Conservation (phyloP, 2,797 vertebrate genomes). For the Acanthis flammea region DNA sequence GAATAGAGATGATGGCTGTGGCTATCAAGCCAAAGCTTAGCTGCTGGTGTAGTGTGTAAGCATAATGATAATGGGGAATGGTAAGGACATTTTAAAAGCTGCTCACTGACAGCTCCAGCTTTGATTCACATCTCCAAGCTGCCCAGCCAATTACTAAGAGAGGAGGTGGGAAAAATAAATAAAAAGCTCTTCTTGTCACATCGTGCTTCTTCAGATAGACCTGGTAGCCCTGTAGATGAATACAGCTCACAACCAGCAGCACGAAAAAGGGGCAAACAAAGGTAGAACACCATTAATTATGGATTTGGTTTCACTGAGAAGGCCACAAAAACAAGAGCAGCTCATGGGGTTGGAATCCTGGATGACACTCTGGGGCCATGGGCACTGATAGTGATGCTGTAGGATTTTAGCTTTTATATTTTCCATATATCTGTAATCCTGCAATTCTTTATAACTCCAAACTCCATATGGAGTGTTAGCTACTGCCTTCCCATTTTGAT, state of each 20-base stretch:
- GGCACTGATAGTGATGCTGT: neutral
- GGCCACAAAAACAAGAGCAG: neutral
- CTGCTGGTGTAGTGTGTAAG: neutral
- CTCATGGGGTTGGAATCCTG: neutral
- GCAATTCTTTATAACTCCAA: neutral
- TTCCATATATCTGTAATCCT: neutral
- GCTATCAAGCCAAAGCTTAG: neutral
- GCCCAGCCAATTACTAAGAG: conserved; percentile 1
- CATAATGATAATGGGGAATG: neutral
- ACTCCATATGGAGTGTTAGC: neutral
- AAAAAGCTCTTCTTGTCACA: neutral
- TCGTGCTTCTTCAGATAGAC: neutral
- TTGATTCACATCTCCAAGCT: conserved; percentile 39
- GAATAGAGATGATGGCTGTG: neutral
- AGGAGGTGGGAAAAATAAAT: neutral
- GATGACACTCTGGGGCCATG: neutral
- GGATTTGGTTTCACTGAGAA: neutral
- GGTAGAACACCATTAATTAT: neutral
- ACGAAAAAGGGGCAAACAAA: neutral
- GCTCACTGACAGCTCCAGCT: conserved; percentile 2
- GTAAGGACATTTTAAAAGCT: conserved; percentile 36
- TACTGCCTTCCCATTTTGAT: neutral
- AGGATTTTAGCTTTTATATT: neutral
- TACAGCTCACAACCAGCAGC: neutral
- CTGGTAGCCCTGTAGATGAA: neutral